Evolutionary conservation across 1,140 invertebrate genomes (phyloP).

Genomic region (Drosophila eugracilis): DNA sequence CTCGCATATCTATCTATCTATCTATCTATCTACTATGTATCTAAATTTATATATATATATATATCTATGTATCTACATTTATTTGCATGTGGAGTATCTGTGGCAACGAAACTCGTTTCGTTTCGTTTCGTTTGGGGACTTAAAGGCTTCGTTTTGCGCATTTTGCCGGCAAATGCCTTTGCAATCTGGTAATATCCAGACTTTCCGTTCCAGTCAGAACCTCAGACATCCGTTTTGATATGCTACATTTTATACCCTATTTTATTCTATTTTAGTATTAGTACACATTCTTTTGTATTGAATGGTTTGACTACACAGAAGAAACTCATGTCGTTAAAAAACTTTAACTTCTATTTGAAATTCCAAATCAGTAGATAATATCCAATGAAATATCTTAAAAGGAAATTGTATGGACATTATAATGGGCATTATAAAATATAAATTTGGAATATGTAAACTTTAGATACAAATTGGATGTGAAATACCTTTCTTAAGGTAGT

Average conservation of each 20-base stretch:
- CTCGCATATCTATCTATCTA: constrained; percentile 3
- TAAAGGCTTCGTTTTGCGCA: constrained; percentile 51
- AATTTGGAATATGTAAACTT: too few relatives aligned
- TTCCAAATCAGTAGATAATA: too few relatives aligned
- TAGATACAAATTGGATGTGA: too few relatives aligned
- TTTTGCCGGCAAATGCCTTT: constrained; percentile 40
- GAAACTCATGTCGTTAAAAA: background rate
- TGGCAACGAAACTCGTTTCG: constrained; percentile 43
- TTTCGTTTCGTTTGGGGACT: constrained; percentile 41
- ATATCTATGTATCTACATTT: background rate
- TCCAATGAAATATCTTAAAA: too few relatives aligned
- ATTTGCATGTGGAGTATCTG: constrained; percentile 45
- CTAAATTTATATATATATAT: background rate
- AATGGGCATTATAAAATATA: too few relatives aligned
- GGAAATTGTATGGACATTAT: too few relatives aligned
- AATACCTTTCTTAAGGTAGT: too few relatives aligned
- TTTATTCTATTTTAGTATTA: background rate
- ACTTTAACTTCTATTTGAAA: background rate
- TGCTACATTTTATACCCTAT: background rate
- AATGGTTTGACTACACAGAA: background rate
- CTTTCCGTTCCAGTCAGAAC: constrained; percentile 23
- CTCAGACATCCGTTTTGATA: constrained; percentile 6
- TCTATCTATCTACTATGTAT: constrained; percentile 7
- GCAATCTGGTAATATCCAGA: constrained; percentile 54
- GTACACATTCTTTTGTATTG: background rate